These are phyloP conservation scores for Orchesella flavescens DNA, from an alignment of 2,888 invertebrate species.

Conservation along the genomic window DNA sequence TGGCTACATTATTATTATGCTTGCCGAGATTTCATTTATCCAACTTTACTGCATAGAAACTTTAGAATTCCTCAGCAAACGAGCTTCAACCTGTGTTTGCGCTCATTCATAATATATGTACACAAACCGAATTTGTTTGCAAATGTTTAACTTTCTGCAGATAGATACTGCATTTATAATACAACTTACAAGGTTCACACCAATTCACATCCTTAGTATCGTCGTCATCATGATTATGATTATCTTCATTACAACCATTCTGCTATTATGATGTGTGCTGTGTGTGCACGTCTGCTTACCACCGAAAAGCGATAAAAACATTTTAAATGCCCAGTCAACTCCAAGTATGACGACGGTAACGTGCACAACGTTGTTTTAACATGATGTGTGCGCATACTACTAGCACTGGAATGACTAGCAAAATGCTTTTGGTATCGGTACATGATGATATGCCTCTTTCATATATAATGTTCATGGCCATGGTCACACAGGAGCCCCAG, in stretches of 20 bases:
- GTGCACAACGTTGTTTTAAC: background rate
- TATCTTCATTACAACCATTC: background rate
- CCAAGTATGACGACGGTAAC: background rate
- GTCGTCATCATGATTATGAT: background rate
- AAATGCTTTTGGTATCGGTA: background rate
- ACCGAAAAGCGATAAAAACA: background rate
- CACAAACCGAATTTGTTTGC: background rate
- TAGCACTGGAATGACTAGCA: background rate
- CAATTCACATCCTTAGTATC: background rate
- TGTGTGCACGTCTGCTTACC: background rate
- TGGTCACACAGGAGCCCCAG: background rate
- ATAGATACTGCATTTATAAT: too few species aligned
- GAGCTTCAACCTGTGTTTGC: background rate
- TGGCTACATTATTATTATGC: too few species aligned
- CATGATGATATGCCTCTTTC: background rate
- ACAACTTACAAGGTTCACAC: background rate
- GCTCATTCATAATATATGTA: background rate
- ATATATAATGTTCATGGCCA: constrained; percentile 9
- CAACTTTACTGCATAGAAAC: background rate
- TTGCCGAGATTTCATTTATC: background rate
- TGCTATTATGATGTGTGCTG: background rate
- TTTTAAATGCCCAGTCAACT: background rate
- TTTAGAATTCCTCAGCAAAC: background rate
- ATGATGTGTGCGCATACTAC: background rate
- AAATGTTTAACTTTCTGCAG: background rate